Evolutionary conservation across 2,888 invertebrate species (phyloP), one percentile per base, ranked within the genome.

Genomic region (Caenorhabditis doughertyi): DNA sequence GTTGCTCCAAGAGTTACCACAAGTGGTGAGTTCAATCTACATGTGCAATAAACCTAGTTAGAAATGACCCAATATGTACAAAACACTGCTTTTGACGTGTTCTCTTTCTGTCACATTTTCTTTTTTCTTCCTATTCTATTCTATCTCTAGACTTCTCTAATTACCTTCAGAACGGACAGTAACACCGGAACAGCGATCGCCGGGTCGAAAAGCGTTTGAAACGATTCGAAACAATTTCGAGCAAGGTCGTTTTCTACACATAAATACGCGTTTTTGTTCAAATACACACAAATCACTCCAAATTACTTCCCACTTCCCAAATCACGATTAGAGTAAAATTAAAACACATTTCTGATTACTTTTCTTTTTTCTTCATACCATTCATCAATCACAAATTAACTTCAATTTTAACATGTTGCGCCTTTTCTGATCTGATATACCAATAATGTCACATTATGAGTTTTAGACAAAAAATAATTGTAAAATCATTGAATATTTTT

Each of bases 171-270:
- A 79, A 64, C 72, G 55, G 65, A 60, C 68, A 70, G 71, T 76
- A 77, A 84, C 82, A 67, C 73, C 79, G 65, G 88, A 87, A 74
- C 86, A 88, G 76, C 79, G 82, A 49, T 87, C 86, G 49, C 84
- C 88, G 44, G 85, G 84, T 51, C 71, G 84, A 76, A 79, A 80
- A 51, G 71, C 76, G 56, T 88, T 88, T 68, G 85, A 87, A 76
- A 83, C 83, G 21, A 85, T 87, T 71, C 84, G 88, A 65, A 86
- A 86, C 77, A 84, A 81, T 77, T 88, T 88, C 73, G 88, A 88
- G 82, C 81, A 84, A 87, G 88, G 88, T 86, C 72, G 35, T 77
- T 68, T n/a, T 35, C 58, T 35, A 23, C 64, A 23, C 58, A 18
- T 60, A 55, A 39, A 29, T 44, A 21, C 47, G 56, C 29, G 53